Evolutionary conservation across 2,113 vertebrate species (phyloP).

Genomic region (Grammomys dolichurus): DNA sequence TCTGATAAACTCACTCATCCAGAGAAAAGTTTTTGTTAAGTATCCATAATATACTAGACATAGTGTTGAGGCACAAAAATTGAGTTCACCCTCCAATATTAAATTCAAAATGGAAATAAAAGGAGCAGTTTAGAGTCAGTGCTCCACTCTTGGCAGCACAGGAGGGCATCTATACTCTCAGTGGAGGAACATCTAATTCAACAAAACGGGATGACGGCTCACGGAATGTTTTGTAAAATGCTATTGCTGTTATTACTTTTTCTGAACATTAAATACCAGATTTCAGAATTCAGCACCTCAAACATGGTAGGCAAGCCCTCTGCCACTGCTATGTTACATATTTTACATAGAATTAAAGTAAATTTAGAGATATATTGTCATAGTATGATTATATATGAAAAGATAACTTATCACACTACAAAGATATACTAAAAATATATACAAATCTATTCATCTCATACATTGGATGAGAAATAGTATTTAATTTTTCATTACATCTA

Average conservation of each 20-base stretch:
- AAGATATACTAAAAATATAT: background rate
- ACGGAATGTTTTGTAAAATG: background rate
- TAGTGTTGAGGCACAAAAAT: background rate
- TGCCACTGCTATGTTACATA: background rate
- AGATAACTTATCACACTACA: background rate
- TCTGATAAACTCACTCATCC: background rate
- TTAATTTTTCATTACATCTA: background rate
- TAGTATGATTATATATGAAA: background rate
- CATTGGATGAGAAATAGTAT: background rate
- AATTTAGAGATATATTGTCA: slow-evolving; percentile 2
- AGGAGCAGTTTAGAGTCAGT: background rate
- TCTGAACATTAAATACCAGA: background rate
- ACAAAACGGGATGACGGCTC: background rate
- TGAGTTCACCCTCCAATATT: background rate
- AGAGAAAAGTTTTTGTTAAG: background rate
- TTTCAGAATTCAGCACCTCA: background rate
- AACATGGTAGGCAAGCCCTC: background rate
- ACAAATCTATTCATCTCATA: background rate
- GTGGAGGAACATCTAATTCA: background rate
- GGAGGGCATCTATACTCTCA: background rate
- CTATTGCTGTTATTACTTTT: background rate
- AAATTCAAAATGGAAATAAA: background rate
- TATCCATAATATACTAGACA: background rate
- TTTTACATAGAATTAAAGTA: slow-evolving; percentile 30
- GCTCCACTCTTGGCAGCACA: too few species aligned